A percentile compares a stretch with the other conserved stretches of the same genome.
Conservation (phyloP, 2,888 invertebrate genomes). For the Gerris lacustris region DNA sequence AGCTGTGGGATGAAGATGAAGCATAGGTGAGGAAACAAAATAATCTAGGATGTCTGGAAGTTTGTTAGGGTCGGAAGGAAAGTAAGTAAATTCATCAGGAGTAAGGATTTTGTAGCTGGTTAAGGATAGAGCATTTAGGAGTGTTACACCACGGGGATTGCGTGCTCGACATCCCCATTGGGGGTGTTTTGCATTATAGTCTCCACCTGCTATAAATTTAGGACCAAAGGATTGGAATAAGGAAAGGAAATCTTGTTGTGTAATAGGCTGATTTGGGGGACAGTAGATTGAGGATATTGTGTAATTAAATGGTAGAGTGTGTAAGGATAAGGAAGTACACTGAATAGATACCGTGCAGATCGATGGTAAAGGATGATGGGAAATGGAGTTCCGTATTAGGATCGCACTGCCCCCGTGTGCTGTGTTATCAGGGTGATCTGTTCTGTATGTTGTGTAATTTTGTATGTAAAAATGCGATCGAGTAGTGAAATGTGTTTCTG, state of each 20-base stretch:
- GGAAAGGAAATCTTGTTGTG: conserved; percentile 16
- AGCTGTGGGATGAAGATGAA: conserved; percentile 10
- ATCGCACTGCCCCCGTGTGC: conserved; percentile 27
- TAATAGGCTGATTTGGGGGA: conserved; percentile 7
- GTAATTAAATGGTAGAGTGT: not conserved
- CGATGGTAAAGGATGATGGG: conserved; percentile 15
- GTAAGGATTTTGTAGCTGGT: conserved; percentile 11
- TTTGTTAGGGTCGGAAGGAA: conserved; percentile 26
- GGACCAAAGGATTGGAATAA: conserved; percentile 24
- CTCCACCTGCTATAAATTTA: conserved; percentile 27
- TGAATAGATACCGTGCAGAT: not conserved
- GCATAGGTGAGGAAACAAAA: conserved; percentile 21
- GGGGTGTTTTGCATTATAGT: conserved; percentile 29
- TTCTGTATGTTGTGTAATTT: conserved; percentile 32
- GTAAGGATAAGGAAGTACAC: not conserved
- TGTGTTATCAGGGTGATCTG: conserved; percentile 27
- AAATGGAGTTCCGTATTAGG: conserved; percentile 22
- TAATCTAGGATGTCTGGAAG: conserved; percentile 27
- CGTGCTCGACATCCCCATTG: conserved; percentile 28
- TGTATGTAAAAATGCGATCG: conserved; percentile 23
- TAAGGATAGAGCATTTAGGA: not conserved
- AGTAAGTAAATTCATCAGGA: conserved; percentile 21
- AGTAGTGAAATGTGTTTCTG: conserved; percentile 27
- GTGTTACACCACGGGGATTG: conserved; percentile 17
- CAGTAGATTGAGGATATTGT: conserved; percentile 13